These are phyloP conservation scores for Pegea sp. DNA, from an alignment of 23 tunicate species.

Conservation along the genomic window DNA sequence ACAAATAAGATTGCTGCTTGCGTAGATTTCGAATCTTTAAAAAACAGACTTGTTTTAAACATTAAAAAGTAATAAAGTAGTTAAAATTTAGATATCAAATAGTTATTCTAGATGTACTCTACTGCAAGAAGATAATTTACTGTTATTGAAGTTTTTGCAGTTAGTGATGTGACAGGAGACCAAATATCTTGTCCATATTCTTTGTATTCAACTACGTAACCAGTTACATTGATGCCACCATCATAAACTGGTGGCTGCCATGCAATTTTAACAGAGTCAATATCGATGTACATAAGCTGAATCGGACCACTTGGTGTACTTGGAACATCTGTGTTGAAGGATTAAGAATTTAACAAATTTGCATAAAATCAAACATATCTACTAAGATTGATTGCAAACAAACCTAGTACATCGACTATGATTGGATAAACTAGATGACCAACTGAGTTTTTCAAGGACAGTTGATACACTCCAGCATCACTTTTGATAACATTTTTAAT, in stretches of 20 bases:
- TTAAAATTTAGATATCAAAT: background rate
- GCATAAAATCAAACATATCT: too few species aligned
- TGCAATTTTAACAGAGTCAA: constrained; percentile 45
- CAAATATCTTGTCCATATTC: constrained; percentile 5
- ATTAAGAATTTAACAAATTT: too few species aligned
- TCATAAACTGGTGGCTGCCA: constrained; percentile 74
- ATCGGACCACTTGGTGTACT: constrained; percentile 53
- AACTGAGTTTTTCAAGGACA: constrained; percentile 25
- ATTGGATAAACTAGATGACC: constrained; percentile 48
- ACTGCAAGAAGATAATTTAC: too few species aligned
- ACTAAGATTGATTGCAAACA: too few species aligned
- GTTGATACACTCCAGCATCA: constrained; percentile 46
- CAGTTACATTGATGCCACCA: constrained; percentile 68
- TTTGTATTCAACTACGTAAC: constrained; percentile 66
- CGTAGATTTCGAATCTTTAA: constrained; percentile 14
- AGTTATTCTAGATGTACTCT: background rate
- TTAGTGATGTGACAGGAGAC: constrained; percentile 10
- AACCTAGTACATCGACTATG: constrained; percentile 57
- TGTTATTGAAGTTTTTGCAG: constrained; percentile 55
- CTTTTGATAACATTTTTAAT: constrained; percentile 28
- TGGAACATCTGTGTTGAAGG: constrained; percentile 65
- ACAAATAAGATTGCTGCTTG: constrained; percentile 23
- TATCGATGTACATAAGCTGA: constrained; percentile 15
- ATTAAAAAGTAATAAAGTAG: background rate
- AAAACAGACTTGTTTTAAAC: too few species aligned